phyloP scores from a whole-genome alignment of 2,113 vertebrate genomes.

The Eclectus roratus region DNA sequence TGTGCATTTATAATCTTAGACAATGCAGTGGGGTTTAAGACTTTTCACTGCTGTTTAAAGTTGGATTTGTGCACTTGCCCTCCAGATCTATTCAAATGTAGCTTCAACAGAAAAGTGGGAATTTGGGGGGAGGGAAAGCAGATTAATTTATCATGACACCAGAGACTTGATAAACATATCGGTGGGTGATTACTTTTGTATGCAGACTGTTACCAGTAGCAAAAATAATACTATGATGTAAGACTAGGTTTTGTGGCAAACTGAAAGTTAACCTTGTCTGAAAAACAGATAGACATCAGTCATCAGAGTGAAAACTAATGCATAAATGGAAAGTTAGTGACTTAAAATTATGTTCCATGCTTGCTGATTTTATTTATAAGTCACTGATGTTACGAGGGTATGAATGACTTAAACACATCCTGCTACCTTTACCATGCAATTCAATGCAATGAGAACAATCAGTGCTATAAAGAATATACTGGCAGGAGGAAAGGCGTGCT shows the following conservation, averaged over 20 bases:
- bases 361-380: not conserved
- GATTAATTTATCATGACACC: not conserved
- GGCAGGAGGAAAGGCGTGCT: not conserved
- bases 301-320: not conserved
- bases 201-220: not conserved
- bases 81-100: not conserved
- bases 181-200: not conserved
- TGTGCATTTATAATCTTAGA: not conserved
- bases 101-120: not conserved
- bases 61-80: not conserved
- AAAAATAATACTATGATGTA: not conserved
- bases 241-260: not conserved
- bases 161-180: not conserved
- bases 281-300: not conserved
- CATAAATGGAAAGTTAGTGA: not conserved
- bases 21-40: not conserved
- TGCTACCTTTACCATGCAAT: not conserved
- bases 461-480: not conserved
- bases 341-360: not conserved
- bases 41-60: not conserved
- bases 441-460: not conserved
- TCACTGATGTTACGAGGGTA: not conserved
- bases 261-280: not conserved
- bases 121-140: accelerated
- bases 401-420: not conserved